These are phyloP conservation scores for Dicrurus megarhynchus DNA, from an alignment of 2,113 vertebrate genomes.

Conservation along the genomic window DNA sequence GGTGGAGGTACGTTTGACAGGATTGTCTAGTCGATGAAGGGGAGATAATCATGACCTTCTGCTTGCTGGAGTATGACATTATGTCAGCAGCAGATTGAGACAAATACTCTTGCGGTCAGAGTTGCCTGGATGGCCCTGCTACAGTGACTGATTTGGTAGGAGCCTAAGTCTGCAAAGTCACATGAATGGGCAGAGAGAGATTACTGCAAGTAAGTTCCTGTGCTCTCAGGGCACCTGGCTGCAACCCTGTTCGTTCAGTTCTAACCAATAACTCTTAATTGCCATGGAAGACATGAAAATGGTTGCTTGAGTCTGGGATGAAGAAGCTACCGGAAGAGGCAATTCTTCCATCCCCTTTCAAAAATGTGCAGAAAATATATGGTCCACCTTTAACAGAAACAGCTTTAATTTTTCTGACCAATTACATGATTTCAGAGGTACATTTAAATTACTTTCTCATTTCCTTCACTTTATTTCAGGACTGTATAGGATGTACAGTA, in stretches of 20 bases:
- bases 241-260: not conserved
- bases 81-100: not conserved
- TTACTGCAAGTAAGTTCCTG: not conserved
- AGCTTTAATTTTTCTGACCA: not conserved
- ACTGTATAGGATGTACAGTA: not conserved
- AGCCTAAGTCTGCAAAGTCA: not conserved
- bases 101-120: not conserved
- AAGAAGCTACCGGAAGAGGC: not conserved
- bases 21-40: not conserved
- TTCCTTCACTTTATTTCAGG: not conserved
- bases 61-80: too few species aligned
- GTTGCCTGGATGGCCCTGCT: not conserved
- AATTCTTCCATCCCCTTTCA: not conserved
- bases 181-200: not conserved
- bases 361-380: not conserved
- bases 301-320: not conserved
- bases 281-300: not conserved
- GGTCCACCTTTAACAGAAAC: not conserved
- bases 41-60: not conserved
- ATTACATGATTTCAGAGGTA: not conserved
- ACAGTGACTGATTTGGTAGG: not conserved
- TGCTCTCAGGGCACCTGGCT: not conserved
- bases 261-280: not conserved
- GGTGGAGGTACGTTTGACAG: not conserved
- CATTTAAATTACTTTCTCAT: not conserved